These are phyloP conservation scores for Petrocephalus schoutedeni DNA, from an alignment of 2,797 vertebrate genomes.

Conservation along the genomic window DNA sequence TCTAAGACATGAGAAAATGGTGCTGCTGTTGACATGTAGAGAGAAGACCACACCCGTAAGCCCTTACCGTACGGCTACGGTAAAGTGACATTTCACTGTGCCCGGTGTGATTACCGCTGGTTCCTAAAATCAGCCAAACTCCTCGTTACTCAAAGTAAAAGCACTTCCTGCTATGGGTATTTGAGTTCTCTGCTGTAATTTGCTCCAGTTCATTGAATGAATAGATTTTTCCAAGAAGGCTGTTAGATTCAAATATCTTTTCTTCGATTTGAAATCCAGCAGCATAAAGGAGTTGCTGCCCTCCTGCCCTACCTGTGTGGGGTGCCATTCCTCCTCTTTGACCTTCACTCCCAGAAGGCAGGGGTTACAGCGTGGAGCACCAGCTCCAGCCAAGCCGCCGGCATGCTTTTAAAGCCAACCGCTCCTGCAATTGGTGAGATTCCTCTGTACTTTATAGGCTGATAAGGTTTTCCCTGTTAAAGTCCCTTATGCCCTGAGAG, in stretches of 20 bases:
- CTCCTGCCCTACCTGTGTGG: not conserved
- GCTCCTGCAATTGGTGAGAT: not conserved
- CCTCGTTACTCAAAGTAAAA: not conserved
- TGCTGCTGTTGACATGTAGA: not conserved
- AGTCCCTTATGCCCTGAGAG: not conserved
- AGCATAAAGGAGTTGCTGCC: not conserved
- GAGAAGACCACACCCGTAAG: not conserved
- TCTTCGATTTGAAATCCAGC: not conserved
- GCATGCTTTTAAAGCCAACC: not conserved
- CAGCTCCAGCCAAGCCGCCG: not conserved
- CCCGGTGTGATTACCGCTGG: not conserved
- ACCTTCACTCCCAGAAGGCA: not conserved
- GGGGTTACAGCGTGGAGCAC: not conserved
- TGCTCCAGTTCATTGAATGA: not conserved
- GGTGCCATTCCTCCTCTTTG: not conserved
- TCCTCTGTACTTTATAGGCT: not conserved
- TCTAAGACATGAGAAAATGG: not conserved
- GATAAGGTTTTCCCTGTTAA: not conserved
- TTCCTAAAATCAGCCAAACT: not conserved
- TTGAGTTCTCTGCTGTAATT: not conserved
- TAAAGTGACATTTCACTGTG: not conserved
- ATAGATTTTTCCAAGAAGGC: not conserved
- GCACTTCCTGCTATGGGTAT: not conserved
- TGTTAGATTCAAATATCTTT: not conserved
- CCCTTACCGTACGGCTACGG: not conserved